Evolutionary conservation across 2,113 vertebrate genomes (phyloP).

Genomic region (Porphyrio hochstetteri): DNA sequence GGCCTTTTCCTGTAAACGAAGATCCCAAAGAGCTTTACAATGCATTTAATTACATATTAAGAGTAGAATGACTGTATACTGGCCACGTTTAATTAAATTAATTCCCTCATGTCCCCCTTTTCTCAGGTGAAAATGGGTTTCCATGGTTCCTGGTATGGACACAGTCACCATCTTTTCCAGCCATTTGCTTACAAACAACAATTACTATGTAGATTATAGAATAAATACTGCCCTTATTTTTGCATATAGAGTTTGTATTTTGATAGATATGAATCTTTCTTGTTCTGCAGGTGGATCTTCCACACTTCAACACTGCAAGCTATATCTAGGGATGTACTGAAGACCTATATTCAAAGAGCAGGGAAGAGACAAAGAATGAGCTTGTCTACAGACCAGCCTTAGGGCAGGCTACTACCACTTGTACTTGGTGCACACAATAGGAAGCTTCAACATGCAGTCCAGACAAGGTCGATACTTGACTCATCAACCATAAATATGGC

Average conservation of each 20-base stretch:
- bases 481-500: not conserved
- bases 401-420: fast-evolving
- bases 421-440: fast-evolving
- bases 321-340: not conserved
- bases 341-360: not conserved
- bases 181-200: not conserved
- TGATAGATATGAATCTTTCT: not conserved
- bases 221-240: constrained; percentile 8
- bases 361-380: not conserved
- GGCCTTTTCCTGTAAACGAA: not conserved
- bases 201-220: not conserved
- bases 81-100: constrained; percentile 55
- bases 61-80: not conserved
- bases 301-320: not conserved
- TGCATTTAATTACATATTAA: constrained; percentile 56
- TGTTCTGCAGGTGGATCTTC: not conserved
- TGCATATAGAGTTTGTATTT: not conserved
- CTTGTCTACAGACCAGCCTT: not conserved
- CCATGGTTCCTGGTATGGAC: not conserved
- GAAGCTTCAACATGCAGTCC: not conserved
- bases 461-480: not conserved
- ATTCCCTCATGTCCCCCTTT: constrained; percentile 29
- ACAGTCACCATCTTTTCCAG: not conserved
- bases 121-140: constrained; percentile 58
- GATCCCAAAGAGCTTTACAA: constrained; percentile 22